Conservation (phyloP, 2,888 invertebrate species). For the Folsomia candida region DNA sequence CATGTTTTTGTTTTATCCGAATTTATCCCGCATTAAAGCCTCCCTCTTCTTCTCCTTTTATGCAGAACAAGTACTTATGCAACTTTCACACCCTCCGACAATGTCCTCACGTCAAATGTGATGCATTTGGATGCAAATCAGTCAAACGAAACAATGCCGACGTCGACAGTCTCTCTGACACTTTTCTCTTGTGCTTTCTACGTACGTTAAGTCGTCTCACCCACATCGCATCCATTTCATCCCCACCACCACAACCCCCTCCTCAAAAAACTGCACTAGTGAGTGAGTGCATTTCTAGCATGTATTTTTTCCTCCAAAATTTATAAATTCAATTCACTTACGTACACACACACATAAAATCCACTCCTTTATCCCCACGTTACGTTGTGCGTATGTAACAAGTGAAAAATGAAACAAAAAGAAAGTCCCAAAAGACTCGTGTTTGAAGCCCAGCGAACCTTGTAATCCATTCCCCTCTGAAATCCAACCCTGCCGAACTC, state of each 20-base stretch:
- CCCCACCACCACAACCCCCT: neutral
- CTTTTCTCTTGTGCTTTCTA: neutral
- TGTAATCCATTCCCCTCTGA: neutral
- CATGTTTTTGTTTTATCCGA: too few relatives aligned
- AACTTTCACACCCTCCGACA: too few relatives aligned
- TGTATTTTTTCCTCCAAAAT: too few relatives aligned
- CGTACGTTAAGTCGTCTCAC: too few relatives aligned
- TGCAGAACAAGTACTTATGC: too few relatives aligned
- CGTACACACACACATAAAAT: neutral
- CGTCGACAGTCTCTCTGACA: neutral
- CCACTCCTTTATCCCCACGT: neutral
- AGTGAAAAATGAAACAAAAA: neutral
- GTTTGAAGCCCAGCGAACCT: neutral
- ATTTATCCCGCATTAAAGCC: too few relatives aligned
- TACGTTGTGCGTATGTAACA: neutral
- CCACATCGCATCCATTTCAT: too few relatives aligned
- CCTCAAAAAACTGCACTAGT: neutral
- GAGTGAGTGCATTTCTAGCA: too few relatives aligned
- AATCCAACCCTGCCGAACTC: too few relatives aligned
- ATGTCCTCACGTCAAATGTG: neutral
- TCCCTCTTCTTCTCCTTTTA: too few relatives aligned
- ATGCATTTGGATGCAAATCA: neutral
- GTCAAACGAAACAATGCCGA: neutral
- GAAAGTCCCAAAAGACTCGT: neutral
- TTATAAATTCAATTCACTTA: too few relatives aligned